phyloP scores from a whole-genome alignment of 1,140 invertebrate species.

The Neodiprion virginianus region DNA sequence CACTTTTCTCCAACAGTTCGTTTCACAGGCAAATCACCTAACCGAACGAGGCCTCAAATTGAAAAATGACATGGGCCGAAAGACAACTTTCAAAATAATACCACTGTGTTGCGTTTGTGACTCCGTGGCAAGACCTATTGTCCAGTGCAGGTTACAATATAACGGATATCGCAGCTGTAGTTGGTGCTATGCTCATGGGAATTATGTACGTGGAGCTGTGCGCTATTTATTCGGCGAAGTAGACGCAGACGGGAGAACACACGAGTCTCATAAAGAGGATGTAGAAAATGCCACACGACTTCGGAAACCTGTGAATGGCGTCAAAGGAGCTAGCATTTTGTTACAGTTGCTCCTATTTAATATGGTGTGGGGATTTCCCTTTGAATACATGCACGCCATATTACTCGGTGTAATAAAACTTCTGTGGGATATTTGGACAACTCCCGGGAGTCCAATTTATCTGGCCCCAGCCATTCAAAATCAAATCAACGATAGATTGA shows the following conservation, averaged over 20 bases:
- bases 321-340: background rate
- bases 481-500: slow-evolving; percentile 15
- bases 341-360: slow-evolving; percentile 28
- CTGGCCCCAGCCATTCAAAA: background rate
- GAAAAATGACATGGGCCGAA: background rate
- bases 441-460: slow-evolving; percentile 2
- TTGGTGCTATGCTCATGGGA: background rate
- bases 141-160: background rate
- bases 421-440: slow-evolving; percentile 26
- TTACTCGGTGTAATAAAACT: slow-evolving; percentile 19
- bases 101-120: background rate
- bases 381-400: slow-evolving; percentile 37
- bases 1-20: background rate
- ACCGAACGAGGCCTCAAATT: background rate
- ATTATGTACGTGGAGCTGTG: background rate
- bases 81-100: background rate
- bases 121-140: background rate
- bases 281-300: background rate
- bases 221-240: background rate
- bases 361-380: slow-evolving; percentile 31
- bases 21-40: background rate
- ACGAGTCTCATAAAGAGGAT: slow-evolving; percentile 9
- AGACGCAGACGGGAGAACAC: slow-evolving; percentile 16
- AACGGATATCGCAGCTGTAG: background rate
- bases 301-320: slow-evolving; percentile 8